Conservation (phyloP, 1,140 invertebrate genomes). For the Ostrea edulis region DNA sequence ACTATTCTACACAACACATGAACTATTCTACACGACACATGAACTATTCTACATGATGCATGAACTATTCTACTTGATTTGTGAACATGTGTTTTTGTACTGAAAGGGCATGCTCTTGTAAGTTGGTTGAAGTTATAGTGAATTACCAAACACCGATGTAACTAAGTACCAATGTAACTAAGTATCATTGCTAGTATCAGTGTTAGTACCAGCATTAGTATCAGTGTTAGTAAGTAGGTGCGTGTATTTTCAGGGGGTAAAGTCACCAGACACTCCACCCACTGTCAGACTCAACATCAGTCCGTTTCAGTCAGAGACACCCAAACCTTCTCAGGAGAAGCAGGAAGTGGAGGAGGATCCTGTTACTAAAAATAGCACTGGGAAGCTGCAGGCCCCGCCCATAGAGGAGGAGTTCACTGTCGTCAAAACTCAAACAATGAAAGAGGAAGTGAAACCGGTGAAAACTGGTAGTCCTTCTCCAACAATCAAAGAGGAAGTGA, state of each 20-base stretch:
- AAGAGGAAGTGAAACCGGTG: background rate
- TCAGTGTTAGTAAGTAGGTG: background rate
- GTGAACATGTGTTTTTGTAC: too few species aligned
- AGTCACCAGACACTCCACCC: background rate
- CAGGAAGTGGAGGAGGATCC: background rate
- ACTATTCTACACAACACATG: too few species aligned
- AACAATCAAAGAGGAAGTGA: background rate
- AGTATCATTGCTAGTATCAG: too few species aligned
- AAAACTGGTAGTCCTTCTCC: background rate
- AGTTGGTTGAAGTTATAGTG: too few species aligned
- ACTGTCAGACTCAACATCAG: background rate
- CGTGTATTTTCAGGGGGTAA: background rate
- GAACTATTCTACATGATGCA: too few species aligned
- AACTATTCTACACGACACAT: too few species aligned
- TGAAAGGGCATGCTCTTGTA: too few species aligned
- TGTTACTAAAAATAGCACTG: background rate
- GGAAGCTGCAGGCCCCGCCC: background rate
- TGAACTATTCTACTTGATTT: too few species aligned
- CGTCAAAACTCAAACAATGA: background rate
- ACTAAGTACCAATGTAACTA: too few species aligned
- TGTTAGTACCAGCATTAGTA: too few species aligned
- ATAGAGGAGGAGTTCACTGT: background rate
- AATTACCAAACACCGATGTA: too few species aligned
- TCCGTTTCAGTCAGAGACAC: background rate
- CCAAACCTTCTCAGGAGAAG: background rate